Evolutionary conservation across 30 jellyfish, hydroid and myxozoan species (phyloP).

Genomic region (Sanderia malayensis): DNA sequence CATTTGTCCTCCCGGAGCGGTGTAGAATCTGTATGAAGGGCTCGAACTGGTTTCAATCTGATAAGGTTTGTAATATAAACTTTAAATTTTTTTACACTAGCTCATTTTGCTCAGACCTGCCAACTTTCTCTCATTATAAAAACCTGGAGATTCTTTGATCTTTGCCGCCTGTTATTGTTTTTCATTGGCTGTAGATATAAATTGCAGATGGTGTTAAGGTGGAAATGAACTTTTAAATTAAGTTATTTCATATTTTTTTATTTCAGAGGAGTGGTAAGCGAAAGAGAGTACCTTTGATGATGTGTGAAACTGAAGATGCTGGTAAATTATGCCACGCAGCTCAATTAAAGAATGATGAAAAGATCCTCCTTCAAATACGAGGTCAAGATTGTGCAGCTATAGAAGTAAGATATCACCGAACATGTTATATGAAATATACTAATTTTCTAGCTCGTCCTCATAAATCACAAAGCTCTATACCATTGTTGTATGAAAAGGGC

Average conservation of each 20-base stretch:
- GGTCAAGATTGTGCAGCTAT: slow-evolving; percentile 52
- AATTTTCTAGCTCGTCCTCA: slow-evolving; percentile 5
- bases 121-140: slow-evolving; percentile 1
- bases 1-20: slow-evolving; percentile 42
- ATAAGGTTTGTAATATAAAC: slow-evolving; percentile 4
- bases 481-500: slow-evolving; percentile 6
- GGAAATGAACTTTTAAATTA: background rate
- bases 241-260: slow-evolving; percentile 3
- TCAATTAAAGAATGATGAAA: slow-evolving; percentile 25
- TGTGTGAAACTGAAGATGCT: slow-evolving; percentile 32
- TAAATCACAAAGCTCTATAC: background rate
- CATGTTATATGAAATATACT: slow-evolving; percentile 24
- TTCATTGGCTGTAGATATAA: background rate
- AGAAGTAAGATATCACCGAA: slow-evolving; percentile 40
- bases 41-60: slow-evolving; percentile 14
- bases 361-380: slow-evolving; percentile 23
- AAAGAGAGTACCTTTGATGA: slow-evolving; percentile 31
- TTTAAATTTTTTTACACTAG: background rate
- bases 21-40: slow-evolving; percentile 29
- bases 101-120: slow-evolving; percentile 4
- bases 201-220: background rate
- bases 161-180: background rate
- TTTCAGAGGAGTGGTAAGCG: slow-evolving; percentile 17
- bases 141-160: background rate
- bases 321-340: slow-evolving; percentile 48